These are phyloP conservation scores for Drosophila hydei DNA, from an alignment of 1,140 invertebrate species.

Conservation along the genomic window DNA sequence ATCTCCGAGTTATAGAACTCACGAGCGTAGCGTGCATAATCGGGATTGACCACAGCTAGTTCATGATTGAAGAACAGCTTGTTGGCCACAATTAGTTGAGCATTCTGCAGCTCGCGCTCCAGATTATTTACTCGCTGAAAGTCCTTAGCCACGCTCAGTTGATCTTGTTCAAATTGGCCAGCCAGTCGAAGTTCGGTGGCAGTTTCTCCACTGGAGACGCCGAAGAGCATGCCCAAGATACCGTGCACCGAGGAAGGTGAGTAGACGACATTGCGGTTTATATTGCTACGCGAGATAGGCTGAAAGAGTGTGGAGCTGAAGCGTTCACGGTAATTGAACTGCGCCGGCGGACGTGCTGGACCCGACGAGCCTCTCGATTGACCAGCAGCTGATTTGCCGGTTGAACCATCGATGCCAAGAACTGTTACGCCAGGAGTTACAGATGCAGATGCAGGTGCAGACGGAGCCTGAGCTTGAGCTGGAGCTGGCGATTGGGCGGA, in stretches of 20 bases:
- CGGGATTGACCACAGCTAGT: conserved; percentile 32
- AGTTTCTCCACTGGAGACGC: conserved; percentile 47
- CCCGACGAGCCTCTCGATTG: background rate
- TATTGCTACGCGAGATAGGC: conserved; percentile 19
- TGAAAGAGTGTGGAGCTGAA: conserved; percentile 67
- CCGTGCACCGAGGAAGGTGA: conserved; percentile 71
- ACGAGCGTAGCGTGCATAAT: conserved; percentile 15
- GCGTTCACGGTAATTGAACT: conserved; percentile 48
- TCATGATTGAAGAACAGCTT: conserved; percentile 56
- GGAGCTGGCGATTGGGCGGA: background rate
- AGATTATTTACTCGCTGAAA: conserved; percentile 25
- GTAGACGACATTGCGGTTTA: conserved; percentile 51
- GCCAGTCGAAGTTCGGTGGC: conserved; percentile 29
- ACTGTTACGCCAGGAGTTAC: background rate
- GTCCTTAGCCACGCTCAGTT: background rate
- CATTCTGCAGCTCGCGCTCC: background rate
- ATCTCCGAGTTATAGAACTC: conserved; percentile 37
- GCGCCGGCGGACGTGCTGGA: conserved; percentile 34
- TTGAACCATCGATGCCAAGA: background rate
- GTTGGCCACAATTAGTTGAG: conserved; percentile 56
- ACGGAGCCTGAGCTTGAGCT: too few relatives aligned
- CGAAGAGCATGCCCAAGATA: conserved; percentile 55
- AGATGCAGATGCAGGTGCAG: background rate
- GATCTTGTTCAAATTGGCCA: conserved; percentile 15
- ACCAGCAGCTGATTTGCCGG: background rate